phyloP scores from a whole-genome alignment of 2,113 vertebrate species.

The Motacilla tschutschensis region DNA sequence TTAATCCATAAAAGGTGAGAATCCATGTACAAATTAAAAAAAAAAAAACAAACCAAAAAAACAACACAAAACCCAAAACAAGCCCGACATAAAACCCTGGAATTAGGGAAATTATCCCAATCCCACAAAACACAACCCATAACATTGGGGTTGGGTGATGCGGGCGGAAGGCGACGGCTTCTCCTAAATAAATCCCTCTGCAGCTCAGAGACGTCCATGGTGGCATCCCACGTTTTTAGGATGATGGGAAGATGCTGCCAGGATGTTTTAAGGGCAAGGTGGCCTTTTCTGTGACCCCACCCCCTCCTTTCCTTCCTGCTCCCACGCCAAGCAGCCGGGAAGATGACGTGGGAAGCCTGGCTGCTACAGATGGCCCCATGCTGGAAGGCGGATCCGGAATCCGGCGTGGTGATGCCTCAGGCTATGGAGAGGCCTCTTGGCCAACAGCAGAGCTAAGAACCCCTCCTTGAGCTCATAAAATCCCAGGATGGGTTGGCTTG shows the following conservation, averaged over 20 bases:
- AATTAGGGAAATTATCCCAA: not conserved
- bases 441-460: not conserved
- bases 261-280: not conserved
- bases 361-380: not conserved
- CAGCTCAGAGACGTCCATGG: rapidly evolving
- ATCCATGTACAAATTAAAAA: conserved; percentile 25
- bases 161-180: rapidly evolving
- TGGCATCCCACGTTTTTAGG: not conserved
- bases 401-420: not conserved
- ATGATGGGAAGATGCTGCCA: not conserved
- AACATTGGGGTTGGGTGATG: not conserved
- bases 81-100: not conserved
- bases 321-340: not conserved
- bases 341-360: not conserved
- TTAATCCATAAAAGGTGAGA: conserved; percentile 54
- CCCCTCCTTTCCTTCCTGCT: not conserved
- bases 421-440: not conserved
- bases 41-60: not conserved
- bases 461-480: not conserved
- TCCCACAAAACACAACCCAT: not conserved
- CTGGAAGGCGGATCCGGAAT: not conserved
- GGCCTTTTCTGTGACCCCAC: not conserved
- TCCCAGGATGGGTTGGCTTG: not conserved
- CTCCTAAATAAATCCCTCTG: not conserved
- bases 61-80: too few relatives aligned